These are phyloP conservation scores for Gallinago paraguaiae DNA, from an alignment of 2,113 vertebrate genomes.

Conservation along the genomic window DNA sequence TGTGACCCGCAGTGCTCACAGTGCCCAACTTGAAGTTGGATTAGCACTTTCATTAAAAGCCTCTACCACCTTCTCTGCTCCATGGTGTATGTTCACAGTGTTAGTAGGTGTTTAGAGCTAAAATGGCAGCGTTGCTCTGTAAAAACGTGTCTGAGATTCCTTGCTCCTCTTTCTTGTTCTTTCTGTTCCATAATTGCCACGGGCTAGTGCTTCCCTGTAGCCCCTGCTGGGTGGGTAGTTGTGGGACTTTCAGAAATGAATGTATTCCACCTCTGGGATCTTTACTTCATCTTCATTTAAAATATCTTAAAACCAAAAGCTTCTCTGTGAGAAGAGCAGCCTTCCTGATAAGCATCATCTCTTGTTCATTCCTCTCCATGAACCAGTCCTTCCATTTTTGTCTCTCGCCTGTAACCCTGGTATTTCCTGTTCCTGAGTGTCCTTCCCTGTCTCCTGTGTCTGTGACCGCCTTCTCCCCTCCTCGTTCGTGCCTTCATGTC, in stretches of 20 bases:
- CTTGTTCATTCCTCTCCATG: background rate
- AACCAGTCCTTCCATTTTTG: background rate
- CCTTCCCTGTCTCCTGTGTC: background rate
- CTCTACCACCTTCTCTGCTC: background rate
- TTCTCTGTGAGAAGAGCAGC: background rate
- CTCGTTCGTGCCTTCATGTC: background rate
- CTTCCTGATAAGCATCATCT: background rate
- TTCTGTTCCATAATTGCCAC: background rate
- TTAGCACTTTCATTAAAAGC: background rate
- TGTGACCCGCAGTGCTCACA: background rate
- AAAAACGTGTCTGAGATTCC: background rate
- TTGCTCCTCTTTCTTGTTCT: background rate
- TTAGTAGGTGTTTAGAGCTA: background rate
- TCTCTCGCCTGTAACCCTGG: background rate
- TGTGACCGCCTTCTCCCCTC: background rate
- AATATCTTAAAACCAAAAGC: background rate
- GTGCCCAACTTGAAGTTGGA: background rate
- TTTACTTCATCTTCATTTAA: background rate
- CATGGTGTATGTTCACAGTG: background rate
- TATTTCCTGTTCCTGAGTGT: background rate
- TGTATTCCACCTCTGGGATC: background rate
- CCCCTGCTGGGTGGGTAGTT: background rate
- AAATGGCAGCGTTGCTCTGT: background rate
- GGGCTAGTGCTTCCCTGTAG: background rate
- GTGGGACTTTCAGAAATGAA: background rate